A percentile compares a stretch with the other conserved stretches of the same genome.
Evolutionary conservation across 1,140 invertebrate species (phyloP).

Genomic region (Halotydeus destructor): DNA sequence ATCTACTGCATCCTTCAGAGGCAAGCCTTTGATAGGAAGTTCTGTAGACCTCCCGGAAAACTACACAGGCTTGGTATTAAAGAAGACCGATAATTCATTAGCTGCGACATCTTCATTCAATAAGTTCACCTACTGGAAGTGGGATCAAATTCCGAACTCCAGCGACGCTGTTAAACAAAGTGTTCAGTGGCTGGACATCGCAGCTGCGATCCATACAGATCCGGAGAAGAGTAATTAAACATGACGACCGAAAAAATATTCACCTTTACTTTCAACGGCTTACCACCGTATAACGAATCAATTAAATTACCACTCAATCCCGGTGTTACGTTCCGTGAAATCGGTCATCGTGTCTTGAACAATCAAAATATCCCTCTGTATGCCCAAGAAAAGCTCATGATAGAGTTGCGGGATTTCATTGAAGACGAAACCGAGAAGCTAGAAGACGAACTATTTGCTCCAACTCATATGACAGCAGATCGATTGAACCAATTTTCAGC

Average conservation of each 20-base stretch:
- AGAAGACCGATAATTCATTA: constrained; percentile 36
- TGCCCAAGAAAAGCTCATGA: constrained; percentile 31
- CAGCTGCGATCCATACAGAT: constrained; percentile 35
- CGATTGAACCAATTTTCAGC: constrained; percentile 24
- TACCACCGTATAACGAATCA: background rate
- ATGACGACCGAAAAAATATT: background rate
- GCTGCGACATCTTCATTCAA: constrained; percentile 33
- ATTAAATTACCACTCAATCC: background rate
- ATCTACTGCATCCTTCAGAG: constrained; percentile 31
- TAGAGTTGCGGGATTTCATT: constrained; percentile 24
- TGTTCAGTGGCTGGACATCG: constrained; percentile 51
- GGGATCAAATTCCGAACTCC: constrained; percentile 43
- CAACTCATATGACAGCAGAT: constrained; percentile 27
- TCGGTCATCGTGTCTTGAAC: constrained; percentile 39
- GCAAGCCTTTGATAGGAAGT: constrained; percentile 40
- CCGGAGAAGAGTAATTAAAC: background rate
- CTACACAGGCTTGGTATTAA: constrained; percentile 41
- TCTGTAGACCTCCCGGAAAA: constrained; percentile 35
- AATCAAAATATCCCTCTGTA: constrained; percentile 47
- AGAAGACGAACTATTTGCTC: constrained; percentile 28
- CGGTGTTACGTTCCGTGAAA: constrained; percentile 29
- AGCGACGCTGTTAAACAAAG: constrained; percentile 42
- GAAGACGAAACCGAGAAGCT: constrained; percentile 29
- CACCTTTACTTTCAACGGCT: background rate
- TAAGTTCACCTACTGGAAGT: constrained; percentile 50